Base-by-base conservation (phyloP, 2,797 vertebrate species). In the Chelonia mydas region DNA sequence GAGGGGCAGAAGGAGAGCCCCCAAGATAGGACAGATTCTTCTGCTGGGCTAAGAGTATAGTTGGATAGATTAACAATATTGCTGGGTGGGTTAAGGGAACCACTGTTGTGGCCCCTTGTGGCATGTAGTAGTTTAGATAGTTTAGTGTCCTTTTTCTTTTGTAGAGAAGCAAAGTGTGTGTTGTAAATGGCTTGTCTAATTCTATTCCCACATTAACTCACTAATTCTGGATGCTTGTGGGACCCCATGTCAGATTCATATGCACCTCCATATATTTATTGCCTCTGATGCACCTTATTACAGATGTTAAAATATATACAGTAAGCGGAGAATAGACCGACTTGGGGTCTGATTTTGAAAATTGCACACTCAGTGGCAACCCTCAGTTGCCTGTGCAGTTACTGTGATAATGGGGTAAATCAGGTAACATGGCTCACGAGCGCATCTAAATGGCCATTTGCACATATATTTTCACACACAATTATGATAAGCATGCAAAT, bases 181-280 rank as follows among this genome's bases (percentile, higher is more conserved):
- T 41, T 41, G 41, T 41, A 41, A 41, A 41, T 41, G 41, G 41
- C 41, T 5, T 5, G 41, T 41, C 41, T 41, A 41, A 41, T 74
- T 81, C 87, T 25, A 41, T 84, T 84, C 90, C 91, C 93, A 90
- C 51, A 87, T 89, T 93, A 93, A 84, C 88, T 95, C 3, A 0
- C 54, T 96, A 83, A 95, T 95, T 95, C 84, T 5, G 11, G 65
- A 87, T 84, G 65, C 90, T 89, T 92, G n/a, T 78, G 28, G 86
- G 41, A 91, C 88, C 41, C 80, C 45, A 11, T 50, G 80, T 94
- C 92, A 88, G 93, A 94, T 47, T 89, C 74, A 94, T 61, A 74
- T 51, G 12, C 8, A 41, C 83, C 86, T 83, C 81, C 72, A 47
- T 68, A 25, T 92, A 80, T 85, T 83, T 95, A 31, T 83, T 83